A percentile compares a stretch with the other conserved stretches of the same genome.
These are phyloP conservation scores for Pseudochaenichthys georgianus DNA, from an alignment of 2,797 vertebrate species.

Conservation along the genomic window DNA sequence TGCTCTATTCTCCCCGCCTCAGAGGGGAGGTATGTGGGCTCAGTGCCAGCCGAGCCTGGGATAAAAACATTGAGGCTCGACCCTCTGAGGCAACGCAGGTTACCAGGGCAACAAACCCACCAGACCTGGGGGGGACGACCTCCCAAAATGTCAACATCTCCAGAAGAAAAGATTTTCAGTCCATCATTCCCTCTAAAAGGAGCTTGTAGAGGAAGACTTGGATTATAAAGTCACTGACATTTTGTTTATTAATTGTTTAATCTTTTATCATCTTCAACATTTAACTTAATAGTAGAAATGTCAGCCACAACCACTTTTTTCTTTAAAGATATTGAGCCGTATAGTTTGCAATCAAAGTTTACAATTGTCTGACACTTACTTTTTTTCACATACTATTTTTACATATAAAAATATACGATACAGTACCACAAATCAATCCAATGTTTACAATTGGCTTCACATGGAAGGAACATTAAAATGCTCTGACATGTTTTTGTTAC, in stretches of 20 bases:
- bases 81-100: constrained; percentile 42
- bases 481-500: no score
- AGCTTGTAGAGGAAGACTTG: constrained; percentile 10
- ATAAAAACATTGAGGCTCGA: constrained; percentile 49
- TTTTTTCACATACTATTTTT: no score
- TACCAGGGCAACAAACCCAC: constrained; percentile 53
- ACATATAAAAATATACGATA: no score
- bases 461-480: no score
- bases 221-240: constrained; percentile 2
- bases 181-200: not conserved
- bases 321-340: no score
- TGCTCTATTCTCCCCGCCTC: constrained; percentile 39
- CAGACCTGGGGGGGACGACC: not conserved
- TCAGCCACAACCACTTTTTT: not conserved
- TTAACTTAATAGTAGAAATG: not conserved
- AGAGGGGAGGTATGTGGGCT: constrained; percentile 68
- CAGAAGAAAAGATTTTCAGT: constrained; percentile 56
- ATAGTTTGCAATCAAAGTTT: no score
- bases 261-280: not conserved
- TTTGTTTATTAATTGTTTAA: not conserved
- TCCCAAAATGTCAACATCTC: constrained; percentile 56
- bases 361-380: no score
- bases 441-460: no score
- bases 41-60: constrained; percentile 55
- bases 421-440: no score